Evolutionary conservation across 1,140 invertebrate species (phyloP).

Genomic region (Trachelipus rathkii): DNA sequence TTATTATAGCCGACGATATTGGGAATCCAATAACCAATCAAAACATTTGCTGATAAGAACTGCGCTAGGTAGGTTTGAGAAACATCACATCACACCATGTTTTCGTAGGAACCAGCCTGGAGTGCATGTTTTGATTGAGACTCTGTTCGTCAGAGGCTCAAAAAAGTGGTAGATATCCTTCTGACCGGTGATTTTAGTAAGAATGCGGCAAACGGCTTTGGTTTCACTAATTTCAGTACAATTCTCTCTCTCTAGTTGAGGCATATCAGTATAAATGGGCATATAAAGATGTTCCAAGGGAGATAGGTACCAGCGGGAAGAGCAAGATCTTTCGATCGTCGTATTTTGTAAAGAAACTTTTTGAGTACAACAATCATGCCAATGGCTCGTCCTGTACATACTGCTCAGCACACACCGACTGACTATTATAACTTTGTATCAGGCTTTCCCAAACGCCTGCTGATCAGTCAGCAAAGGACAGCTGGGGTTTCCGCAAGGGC

Average conservation of each 20-base stretch:
- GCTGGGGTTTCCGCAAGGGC: conserved; percentile 76
- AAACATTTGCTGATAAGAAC: neutral
- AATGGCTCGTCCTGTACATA: conserved; percentile 16
- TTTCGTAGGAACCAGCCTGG: neutral
- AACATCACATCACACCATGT: neutral
- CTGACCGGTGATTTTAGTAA: neutral
- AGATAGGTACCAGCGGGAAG: conserved; percentile 16
- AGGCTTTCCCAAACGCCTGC: conserved; percentile 28
- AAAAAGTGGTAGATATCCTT: neutral
- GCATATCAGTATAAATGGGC: neutral
- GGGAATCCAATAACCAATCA: neutral
- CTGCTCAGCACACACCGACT: conserved; percentile 16
- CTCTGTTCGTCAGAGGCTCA: neutral
- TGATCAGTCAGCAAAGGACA: conserved; percentile 28
- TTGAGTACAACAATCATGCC: conserved; percentile 8
- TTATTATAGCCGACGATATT: neutral
- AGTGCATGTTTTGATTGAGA: neutral
- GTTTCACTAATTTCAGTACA: neutral
- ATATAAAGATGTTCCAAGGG: conserved; percentile 28
- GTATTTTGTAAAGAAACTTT: conserved; percentile 20
- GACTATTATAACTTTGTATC: conserved; percentile 20
- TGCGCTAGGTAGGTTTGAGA: neutral
- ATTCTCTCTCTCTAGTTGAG: conserved; percentile 8
- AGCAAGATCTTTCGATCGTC: conserved; percentile 30
- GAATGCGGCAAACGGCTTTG: neutral